phyloP scores from a whole-genome alignment of 2,888 invertebrate genomes.

The Patella ulyssiponensis region DNA sequence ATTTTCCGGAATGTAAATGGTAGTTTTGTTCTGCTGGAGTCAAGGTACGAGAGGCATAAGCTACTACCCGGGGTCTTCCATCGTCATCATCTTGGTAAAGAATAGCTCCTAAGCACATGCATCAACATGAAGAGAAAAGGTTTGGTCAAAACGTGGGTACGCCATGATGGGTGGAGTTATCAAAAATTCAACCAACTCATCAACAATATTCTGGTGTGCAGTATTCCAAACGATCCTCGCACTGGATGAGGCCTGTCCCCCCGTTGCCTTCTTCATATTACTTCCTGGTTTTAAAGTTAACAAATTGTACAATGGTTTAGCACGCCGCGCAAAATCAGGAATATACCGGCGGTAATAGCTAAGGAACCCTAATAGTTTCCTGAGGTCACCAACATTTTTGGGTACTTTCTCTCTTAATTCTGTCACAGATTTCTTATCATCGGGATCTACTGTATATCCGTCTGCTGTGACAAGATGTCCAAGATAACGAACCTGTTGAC shows the following conservation, averaged over 20 bases:
- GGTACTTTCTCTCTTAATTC: conserved; percentile 27
- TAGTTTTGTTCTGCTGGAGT: conserved; percentile 47
- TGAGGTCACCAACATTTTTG: conserved; percentile 33
- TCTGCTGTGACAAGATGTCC: conserved; percentile 36
- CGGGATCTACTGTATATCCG: conserved; percentile 30
- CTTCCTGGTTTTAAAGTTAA: not conserved
- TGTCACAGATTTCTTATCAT: conserved; percentile 27
- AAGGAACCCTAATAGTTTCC: conserved; percentile 32
- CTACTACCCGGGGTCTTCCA: conserved; percentile 36
- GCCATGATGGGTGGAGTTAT: not conserved
- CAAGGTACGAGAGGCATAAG: conserved; percentile 45
- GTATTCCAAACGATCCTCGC: not conserved
- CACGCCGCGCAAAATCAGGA: conserved; percentile 34
- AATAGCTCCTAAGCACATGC: conserved; percentile 50
- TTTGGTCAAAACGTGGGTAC: conserved; percentile 1
- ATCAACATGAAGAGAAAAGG: conserved; percentile 48
- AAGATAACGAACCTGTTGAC: conserved; percentile 31
- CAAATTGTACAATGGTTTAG: conserved; percentile 20
- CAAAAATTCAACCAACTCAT: conserved; percentile 2
- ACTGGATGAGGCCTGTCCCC: conserved; percentile 2
- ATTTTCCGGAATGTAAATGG: conserved; percentile 39
- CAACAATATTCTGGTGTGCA: not conserved
- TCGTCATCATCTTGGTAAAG: conserved; percentile 37
- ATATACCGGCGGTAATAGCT: conserved; percentile 37
- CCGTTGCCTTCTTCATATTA: not conserved